Base-by-base conservation (phyloP, 2,797 vertebrate genomes). In the Sciurus vulgaris region DNA sequence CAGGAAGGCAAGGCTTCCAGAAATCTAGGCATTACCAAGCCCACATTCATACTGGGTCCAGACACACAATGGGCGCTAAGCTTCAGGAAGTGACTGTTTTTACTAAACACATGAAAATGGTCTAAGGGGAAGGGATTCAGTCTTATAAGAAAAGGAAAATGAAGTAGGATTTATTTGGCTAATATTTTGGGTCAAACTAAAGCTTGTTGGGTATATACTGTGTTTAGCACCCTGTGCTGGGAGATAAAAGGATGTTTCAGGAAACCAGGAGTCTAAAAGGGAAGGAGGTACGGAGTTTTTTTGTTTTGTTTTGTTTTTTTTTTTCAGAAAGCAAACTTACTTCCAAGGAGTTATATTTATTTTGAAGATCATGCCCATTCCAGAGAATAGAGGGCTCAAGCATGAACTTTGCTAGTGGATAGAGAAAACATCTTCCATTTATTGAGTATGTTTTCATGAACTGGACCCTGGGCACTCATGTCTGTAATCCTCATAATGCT, bases 81-180 rank as follows among this genome's bases (percentile, higher is more conserved):
- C 54, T 96, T 95, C 70, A 92, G 92, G 92, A 92, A 93, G 67
- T 59, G 18, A 69, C 38, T 89, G 82, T 92, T 95, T 94, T 89
- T 82, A 89, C 61, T 95, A 85, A 89, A 89, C 67, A 91, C 67
- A 87, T 78, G 89, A 89, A 97, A 92, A 92, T 47, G 61, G 65
- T 93, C 92, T 81, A 94, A 88, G 69, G 49, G 67, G 86, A 73
- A 95, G 79, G 30, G 76, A 95, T 38, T 63, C 63, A 69, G 77
- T 87, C 93, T 79, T 93, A 82, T 14, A 92, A 94, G 74, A 85
- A 88, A 78, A 95, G 44, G 26, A 91, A 95, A 94, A 93, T 87
- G 89, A 93, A 93, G 84, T 87, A 49, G 56, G 63, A 94, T 96
- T 91, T 97, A 92, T 87, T 93, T 92, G 61, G 22, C 56, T 94